Evolutionary conservation across 2,888 invertebrate species (phyloP).

Genomic region (Drosophila infuscata): DNA sequence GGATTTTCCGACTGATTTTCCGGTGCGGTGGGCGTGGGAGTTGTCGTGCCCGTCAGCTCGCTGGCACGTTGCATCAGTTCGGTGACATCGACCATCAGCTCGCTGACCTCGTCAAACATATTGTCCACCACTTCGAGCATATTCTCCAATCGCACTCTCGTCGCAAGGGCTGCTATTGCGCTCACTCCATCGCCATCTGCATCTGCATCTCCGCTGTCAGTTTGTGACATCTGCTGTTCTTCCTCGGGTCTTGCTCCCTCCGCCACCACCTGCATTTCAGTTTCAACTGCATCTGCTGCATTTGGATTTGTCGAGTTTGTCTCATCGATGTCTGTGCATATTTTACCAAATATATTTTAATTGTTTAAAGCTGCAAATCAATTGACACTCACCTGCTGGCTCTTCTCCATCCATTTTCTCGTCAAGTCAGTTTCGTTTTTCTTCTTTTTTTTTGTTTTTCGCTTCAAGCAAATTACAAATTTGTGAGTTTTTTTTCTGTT

Average conservation of each 20-base stretch:
- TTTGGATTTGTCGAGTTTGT: conserved; percentile 15
- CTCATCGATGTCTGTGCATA: conserved; percentile 59
- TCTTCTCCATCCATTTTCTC: conserved; percentile 68
- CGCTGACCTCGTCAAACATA: conserved; percentile 49
- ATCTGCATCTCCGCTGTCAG: not conserved
- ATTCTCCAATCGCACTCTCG: conserved; percentile 37
- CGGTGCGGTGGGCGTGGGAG: not conserved
- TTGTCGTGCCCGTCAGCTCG: conserved; percentile 1
- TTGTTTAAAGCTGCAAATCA: not conserved
- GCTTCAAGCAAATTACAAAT: not conserved
- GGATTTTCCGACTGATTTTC: not conserved
- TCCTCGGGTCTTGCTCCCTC: not conserved
- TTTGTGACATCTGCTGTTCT: conserved; percentile 1
- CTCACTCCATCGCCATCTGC: conserved; percentile 6
- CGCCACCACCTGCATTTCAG: conserved; percentile 24
- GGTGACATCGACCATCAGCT: conserved; percentile 47
- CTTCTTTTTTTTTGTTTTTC: not conserved
- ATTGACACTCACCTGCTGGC: conserved; percentile 42
- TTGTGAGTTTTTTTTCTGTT: conserved; percentile 32
- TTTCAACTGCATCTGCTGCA: conserved; percentile 10
- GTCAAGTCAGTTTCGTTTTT: conserved; percentile 7
- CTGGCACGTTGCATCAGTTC: conserved; percentile 44
- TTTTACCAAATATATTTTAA: not conserved
- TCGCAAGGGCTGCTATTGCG: conserved; percentile 26
- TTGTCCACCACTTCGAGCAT: conserved; percentile 50